Evolutionary conservation across 2,113 vertebrate species (phyloP), one percentile per base, ranked within the genome.

Genomic region (Apodemus sylvaticus): DNA sequence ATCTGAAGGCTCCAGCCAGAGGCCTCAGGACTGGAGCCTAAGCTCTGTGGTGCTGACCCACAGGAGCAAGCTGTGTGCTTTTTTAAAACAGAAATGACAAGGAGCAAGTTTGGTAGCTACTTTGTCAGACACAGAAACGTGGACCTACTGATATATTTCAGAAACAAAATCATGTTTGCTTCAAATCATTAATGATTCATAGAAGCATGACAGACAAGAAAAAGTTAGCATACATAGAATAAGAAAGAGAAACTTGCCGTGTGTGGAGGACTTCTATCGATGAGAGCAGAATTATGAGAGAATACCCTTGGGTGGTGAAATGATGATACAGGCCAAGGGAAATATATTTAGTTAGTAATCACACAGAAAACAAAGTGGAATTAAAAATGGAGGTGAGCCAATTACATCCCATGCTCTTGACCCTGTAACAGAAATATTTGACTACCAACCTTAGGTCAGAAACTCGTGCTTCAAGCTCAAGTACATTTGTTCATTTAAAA

Each of bases 51-150:
- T 62, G 48, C 19, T 53, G 0, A n/a, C n/a, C n/a, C n/a, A 85
- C 74, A 58, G 76, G 39, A n/a, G n/a, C n/a, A n/a, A n/a, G n/a
- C n/a, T n/a, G n/a, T 78, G 24, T 83, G 42, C 88, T 82, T 73
- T 81, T n/a, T n/a, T n/a, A n/a, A n/a, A 88, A 85, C 20, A 16
- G 4, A 94, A 36, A 36, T 42, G 39, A 79, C 64, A 78, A 86
- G 86, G 20, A 78, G 1, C 62, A 91, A 89, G 26, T 74, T 58
- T 90, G 31, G 48, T 96, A 85, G 91, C 77, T 76, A 36, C n/a
- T n/a, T 5, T 62, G 60, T 3, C 55, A 74, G 53, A 3, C 39
- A 85, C 7, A 66, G 70, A 88, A 62, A 20, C 70, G 0, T 55
- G 48, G 94, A 79, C 53, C 90, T 64, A 87, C 62, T 92, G 68